These are phyloP conservation scores for Aix galericulata DNA, from an alignment of 2,113 vertebrate genomes.

Conservation along the genomic window DNA sequence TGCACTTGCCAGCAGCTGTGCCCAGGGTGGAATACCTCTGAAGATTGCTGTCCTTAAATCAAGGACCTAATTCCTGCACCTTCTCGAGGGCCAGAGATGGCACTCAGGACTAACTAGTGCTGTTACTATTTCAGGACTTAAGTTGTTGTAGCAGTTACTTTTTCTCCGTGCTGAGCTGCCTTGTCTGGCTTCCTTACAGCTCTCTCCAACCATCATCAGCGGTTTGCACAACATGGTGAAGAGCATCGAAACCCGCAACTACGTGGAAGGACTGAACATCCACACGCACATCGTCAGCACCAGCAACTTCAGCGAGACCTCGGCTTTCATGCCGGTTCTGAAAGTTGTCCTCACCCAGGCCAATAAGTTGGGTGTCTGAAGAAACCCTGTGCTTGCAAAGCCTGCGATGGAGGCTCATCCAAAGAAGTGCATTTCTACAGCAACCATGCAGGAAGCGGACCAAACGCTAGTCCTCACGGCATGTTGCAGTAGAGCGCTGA, in stretches of 20 bases:
- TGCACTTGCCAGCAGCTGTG: not conserved
- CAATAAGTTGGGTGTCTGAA: slow-evolving; percentile 90
- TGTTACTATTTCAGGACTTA: not conserved
- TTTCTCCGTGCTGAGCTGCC: not conserved
- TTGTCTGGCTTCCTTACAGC: slow-evolving; percentile 76
- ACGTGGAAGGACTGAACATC: slow-evolving; percentile 88
- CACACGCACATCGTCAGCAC: slow-evolving; percentile 96
- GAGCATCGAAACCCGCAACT: slow-evolving; percentile 88
- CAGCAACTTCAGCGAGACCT: slow-evolving; percentile 99
- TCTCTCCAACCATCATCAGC: slow-evolving; percentile 88
- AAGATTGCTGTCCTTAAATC: not conserved
- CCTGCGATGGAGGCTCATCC: slow-evolving; percentile 35
- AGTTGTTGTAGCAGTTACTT: not conserved
- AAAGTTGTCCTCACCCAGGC: slow-evolving; percentile 97
- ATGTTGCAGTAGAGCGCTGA: slow-evolving; percentile 35
- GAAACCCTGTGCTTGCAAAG: not conserved
- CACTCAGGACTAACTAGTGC: not conserved
- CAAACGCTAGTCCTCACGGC: slow-evolving; percentile 20
- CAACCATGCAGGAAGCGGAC: slow-evolving; percentile 32
- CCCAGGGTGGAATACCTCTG: not conserved
- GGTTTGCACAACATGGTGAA: slow-evolving; percentile 92
- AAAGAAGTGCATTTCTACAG: slow-evolving; percentile 61
- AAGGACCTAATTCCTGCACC: not conserved
- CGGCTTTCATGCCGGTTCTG: slow-evolving; percentile 97
- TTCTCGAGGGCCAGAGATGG: not conserved